These are phyloP conservation scores for Dolichopus griseipennis DNA, from an alignment of 2,888 invertebrate species.

Conservation along the genomic window DNA sequence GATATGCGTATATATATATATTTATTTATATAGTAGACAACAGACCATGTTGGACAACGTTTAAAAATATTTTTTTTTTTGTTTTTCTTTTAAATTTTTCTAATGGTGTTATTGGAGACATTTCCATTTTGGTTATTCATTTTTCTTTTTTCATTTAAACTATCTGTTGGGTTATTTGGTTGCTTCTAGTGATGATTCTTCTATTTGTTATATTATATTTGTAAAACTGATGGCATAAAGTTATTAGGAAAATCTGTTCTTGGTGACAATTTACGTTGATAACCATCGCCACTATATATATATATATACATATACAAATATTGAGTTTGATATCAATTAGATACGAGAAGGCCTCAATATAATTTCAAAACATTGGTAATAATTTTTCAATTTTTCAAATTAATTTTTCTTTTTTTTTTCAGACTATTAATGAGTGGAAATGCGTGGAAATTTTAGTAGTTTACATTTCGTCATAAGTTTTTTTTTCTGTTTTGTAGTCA, in stretches of 20 bases:
- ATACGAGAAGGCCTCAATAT: background rate
- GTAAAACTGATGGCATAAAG: background rate
- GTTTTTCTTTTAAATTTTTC: background rate
- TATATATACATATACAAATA: too few species aligned
- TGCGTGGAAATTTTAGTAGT: slow-evolving; percentile 3
- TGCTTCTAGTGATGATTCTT: too few species aligned
- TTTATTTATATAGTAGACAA: background rate
- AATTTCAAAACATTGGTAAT: too few species aligned
- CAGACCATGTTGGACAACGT: too few species aligned
- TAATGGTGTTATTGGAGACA: background rate
- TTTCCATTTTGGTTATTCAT: background rate
- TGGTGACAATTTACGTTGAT: background rate
- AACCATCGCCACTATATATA: background rate
- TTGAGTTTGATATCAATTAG: background rate
- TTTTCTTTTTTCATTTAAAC: background rate
- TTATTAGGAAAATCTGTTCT: slow-evolving; percentile 4
- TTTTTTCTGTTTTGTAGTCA: background rate
- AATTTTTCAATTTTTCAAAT: background rate
- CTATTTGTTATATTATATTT: background rate
- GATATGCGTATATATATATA: background rate
- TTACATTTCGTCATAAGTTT: background rate
- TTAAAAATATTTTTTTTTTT: background rate
- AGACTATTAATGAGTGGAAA: background rate
- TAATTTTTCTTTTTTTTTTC: background rate
- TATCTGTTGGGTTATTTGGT: too few species aligned